Conservation (phyloP, 2,888 invertebrate species). For the Ariolimax columbianus region DNA sequence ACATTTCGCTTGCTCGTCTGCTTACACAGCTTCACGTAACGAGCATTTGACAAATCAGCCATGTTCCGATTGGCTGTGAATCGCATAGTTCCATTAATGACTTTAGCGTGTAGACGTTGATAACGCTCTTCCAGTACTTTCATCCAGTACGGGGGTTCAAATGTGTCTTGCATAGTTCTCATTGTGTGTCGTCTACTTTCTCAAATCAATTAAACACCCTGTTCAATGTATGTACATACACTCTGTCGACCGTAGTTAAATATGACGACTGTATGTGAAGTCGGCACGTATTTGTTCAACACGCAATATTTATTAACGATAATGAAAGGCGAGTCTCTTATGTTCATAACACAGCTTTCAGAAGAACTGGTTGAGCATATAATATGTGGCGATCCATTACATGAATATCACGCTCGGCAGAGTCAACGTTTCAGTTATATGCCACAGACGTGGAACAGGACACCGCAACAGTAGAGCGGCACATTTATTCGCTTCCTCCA, state of each 20-base stretch:
- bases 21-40: not conserved
- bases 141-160: conserved; percentile 69
- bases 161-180: not conserved
- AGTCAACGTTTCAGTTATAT: not conserved
- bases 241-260: not conserved
- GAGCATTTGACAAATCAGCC: not conserved
- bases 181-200: not conserved
- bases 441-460: not conserved
- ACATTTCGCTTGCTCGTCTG: not conserved
- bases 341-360: not conserved
- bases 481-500: not conserved
- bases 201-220: conserved; percentile 19
- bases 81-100: conserved; percentile 54
- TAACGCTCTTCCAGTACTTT: conserved; percentile 68
- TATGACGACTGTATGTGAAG: not conserved
- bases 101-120: conserved; percentile 69
- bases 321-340: not conserved
- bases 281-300: not conserved
- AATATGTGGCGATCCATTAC: not conserved
- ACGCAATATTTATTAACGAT: not conserved
- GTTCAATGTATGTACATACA: not conserved
- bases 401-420: not conserved
- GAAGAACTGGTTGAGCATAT: not conserved
- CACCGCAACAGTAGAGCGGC: too few relatives aligned
- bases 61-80: conserved; percentile 19